Percentiles rank a stretch among this genome's conserved stretches.
phyloP scores from a whole-genome alignment of 1,140 invertebrate genomes.

The Brachionus sp. region DNA sequence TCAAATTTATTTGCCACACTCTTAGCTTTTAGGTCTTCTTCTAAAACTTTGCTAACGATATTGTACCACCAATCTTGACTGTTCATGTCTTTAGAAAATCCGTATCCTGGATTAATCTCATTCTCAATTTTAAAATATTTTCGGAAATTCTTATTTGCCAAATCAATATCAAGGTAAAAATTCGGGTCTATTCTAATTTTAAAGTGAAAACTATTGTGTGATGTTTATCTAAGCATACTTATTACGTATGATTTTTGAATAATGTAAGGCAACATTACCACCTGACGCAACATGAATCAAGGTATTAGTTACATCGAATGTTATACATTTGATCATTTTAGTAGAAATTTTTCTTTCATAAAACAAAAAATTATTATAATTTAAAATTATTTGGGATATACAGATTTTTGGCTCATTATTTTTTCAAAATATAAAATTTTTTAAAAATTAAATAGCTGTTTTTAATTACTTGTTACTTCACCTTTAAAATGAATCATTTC shows the following conservation, averaged over 20 bases:
- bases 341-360: neutral
- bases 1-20: neutral
- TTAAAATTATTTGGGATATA: neutral
- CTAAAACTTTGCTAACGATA: neutral
- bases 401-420: neutral
- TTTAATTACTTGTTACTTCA: neutral
- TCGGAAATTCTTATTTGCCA: conserved; percentile 8
- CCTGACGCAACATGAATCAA: neutral
- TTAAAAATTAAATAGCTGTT: neutral
- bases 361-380: conserved; percentile 1
- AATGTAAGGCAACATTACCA: conserved; percentile 28
- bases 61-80: conserved; percentile 17
- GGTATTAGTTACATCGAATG: conserved; percentile 40
- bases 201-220: neutral
- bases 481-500: neutral
- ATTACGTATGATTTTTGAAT: neutral
- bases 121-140: conserved; percentile 21
- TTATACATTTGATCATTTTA: conserved; percentile 23
- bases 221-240: neutral
- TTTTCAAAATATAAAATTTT: neutral
- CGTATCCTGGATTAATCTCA: neutral
- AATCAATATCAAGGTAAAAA: conserved; percentile 5
- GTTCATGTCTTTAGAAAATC: neutral
- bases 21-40: neutral
- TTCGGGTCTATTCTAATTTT: neutral